Evolutionary conservation across 2,888 invertebrate species (phyloP).

Genomic region (Mimas tiliae): DNA sequence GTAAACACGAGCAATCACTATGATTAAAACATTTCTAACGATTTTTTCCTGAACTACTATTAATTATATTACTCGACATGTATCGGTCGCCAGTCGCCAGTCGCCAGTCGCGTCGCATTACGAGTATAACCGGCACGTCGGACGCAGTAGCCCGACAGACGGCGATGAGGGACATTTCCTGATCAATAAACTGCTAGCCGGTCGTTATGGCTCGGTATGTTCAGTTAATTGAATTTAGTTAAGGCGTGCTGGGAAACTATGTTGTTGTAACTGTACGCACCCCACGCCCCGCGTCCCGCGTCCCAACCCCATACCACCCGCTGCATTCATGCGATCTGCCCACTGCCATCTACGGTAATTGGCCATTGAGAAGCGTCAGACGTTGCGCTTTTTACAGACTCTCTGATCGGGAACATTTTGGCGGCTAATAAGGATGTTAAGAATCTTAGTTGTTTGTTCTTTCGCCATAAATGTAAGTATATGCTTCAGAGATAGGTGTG

Average conservation of each 20-base stretch:
- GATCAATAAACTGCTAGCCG: slow-evolving; percentile 45
- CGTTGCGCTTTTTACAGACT: too few species aligned
- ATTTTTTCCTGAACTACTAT: too few species aligned
- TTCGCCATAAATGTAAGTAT: too few species aligned
- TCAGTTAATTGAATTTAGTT: slow-evolving; percentile 54
- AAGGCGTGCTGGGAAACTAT: slow-evolving; percentile 34
- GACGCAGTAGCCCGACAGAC: slow-evolving; percentile 1
- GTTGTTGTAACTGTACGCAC: slow-evolving; percentile 13
- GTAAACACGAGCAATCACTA: too few species aligned
- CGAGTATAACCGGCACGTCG: background rate
- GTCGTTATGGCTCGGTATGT: slow-evolving; percentile 36
- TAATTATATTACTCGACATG: too few species aligned
- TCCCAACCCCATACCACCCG: background rate
- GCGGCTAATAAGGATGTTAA: too few species aligned
- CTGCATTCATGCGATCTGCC: background rate
- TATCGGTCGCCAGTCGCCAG: background rate
- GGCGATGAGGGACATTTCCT: slow-evolving; percentile 56
- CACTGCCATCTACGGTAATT: background rate
- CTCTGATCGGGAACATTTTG: too few species aligned
- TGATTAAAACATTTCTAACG: too few species aligned
- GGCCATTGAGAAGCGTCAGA: background rate
- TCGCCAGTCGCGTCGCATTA: background rate
- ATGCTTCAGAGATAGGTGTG: too few species aligned
- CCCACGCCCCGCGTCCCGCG: background rate
- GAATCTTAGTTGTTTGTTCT: too few species aligned